Base-by-base conservation (phyloP, 2,888 invertebrate genomes). In the Melikaiella ostensackeni region DNA sequence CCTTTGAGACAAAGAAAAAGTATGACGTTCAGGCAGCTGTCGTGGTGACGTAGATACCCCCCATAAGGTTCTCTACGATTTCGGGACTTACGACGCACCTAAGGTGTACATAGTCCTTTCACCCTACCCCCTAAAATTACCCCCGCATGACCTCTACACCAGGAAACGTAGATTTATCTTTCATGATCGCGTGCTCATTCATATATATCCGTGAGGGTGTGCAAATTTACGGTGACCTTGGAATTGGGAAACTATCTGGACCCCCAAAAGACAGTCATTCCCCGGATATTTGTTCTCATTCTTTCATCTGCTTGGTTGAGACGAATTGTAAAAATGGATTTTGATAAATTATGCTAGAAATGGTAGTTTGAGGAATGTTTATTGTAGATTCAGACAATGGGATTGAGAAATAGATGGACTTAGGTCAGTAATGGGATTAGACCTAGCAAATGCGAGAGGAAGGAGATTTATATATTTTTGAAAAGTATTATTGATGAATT, bases 1-100 rank as follows among this genome's bases (percentile, higher is more conserved):
- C 87, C 87, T 89, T 86, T 90, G 91, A 91, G 91, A 91, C 91
- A 91, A 91, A 91, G 91, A 91, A 91, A 91, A 88, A 85, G 89
- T 88, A 88, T 89, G 90, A 90, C 89, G 89, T 90, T 86, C 87
- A 75, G 88, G 90, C 91, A 91, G 91, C 91, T 90, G 91, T 89
- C 84, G 85, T 78, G 83, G 87, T 89, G 90, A 90, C 90, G 91
- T 89, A 88, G 87, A 81, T 82, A 79, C 80, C 82, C 80, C 80
- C 73, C 79, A 75, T 73, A 80, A 82, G 80, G 83, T 83, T 82
- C 83, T 84, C 86, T 81, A 81, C 76, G 77, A 33, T 81, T 81
- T 79, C 78, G 82, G 81, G 74, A 80, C 77, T 79, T 70, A 46
- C 82, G 75, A 76, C 79, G 82, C 75, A 82, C 76, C 80, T 82